These are phyloP conservation scores for Notamacropus eugenii DNA, from an alignment of 2,797 vertebrate species.

Conservation along the genomic window DNA sequence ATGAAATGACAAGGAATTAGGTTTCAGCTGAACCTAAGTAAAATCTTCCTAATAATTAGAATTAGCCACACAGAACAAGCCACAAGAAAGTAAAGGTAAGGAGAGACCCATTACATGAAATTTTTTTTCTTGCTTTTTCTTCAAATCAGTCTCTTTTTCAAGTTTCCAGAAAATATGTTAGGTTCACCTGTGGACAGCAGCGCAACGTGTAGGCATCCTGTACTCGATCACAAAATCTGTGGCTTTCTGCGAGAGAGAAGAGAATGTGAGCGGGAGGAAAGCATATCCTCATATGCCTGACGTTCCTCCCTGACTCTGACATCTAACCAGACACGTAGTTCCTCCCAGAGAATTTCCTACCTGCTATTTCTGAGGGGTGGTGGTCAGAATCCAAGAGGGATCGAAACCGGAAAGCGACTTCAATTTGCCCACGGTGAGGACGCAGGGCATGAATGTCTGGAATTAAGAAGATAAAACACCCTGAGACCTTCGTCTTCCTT, in stretches of 20 bases:
- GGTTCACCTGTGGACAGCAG: slow-evolving; percentile 96
- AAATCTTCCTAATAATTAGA: neutral
- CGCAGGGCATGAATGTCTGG: slow-evolving; percentile 94
- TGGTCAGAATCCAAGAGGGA: slow-evolving; percentile 97
- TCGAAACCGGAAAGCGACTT: slow-evolving; percentile 95
- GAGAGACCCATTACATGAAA: neutral
- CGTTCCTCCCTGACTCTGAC: neutral
- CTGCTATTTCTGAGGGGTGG: slow-evolving; percentile 97
- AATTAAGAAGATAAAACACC: slow-evolving; percentile 23
- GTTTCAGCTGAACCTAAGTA: neutral
- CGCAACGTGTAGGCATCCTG: slow-evolving; percentile 98
- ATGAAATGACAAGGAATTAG: neutral
- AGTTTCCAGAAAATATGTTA: slow-evolving; percentile 66
- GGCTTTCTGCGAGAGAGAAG: slow-evolving; percentile 90
- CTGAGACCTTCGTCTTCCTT: slow-evolving; percentile 29
- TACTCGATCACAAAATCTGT: slow-evolving; percentile 96
- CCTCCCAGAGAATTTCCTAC: slow-evolving; percentile 78
- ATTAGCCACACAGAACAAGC: neutral
- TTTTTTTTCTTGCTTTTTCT: slow-evolving; percentile 19
- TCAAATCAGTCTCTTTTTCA: neutral
- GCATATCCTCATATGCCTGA: neutral
- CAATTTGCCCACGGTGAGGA: slow-evolving; percentile 94
- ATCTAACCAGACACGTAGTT: neutral
- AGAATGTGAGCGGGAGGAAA: neutral
- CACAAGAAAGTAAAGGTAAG: neutral